Evolutionary conservation across 37 sponge, comb jelly and placozoan species (phyloP).

Genomic region (Lycopodina hypogea): DNA sequence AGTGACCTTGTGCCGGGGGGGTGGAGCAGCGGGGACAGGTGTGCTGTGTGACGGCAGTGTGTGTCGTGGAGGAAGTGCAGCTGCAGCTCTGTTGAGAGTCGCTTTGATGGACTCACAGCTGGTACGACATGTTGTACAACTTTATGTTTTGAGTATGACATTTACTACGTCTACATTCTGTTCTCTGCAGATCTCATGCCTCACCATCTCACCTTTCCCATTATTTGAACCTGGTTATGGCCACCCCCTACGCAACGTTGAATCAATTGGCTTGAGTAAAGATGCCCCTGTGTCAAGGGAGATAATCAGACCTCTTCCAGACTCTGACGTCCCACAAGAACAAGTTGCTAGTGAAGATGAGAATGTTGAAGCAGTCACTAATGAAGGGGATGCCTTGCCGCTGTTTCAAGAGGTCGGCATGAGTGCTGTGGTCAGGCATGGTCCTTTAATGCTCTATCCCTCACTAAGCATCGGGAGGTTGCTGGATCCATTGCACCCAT

Average conservation of each 20-base stretch:
- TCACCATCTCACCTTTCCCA: slow-evolving; percentile 6
- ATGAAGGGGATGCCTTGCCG: neutral
- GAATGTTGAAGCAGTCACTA: slow-evolving; percentile 12
- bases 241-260: neutral
- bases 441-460: neutral
- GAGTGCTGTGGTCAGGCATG: slow-evolving; percentile 7
- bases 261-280: slow-evolving; percentile 7
- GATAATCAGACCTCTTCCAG: neutral
- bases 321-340: neutral
- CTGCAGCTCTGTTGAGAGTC: neutral
- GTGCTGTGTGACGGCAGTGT: neutral
- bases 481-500: neutral
- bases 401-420: neutral
- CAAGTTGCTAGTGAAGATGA: neutral
- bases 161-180: neutral
- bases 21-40: neutral
- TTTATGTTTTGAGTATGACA: neutral
- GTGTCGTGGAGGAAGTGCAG: slow-evolving; percentile 5
- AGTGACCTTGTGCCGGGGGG: neutral
- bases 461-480: slow-evolving; percentile 6
- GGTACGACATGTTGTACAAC: neutral
- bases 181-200: slow-evolving; percentile 11
- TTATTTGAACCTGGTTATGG: slow-evolving; percentile 11
- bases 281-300: neutral
- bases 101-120: neutral